These are phyloP conservation scores for Chrysodeixis includens DNA, from an alignment of 2,888 invertebrate species.

Conservation along the genomic window DNA sequence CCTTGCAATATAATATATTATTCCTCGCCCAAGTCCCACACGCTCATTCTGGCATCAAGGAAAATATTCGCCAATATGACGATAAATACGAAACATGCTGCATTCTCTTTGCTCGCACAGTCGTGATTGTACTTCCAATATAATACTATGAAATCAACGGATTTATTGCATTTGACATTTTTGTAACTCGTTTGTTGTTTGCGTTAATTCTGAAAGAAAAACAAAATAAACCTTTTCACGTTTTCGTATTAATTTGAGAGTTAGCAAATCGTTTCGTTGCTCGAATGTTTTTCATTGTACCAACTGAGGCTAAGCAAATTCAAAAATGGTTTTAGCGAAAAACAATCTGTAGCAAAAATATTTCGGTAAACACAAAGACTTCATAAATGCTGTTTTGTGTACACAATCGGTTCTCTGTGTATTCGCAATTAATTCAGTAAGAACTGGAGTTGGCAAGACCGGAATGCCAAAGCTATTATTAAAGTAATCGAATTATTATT, in stretches of 20 bases:
- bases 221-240: conserved; percentile 6
- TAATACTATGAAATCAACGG: neutral
- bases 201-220: neutral
- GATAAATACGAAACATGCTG: conserved; percentile 38
- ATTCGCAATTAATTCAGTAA: neutral
- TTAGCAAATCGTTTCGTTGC: neutral
- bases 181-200: conserved; percentile 8
- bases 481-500: neutral
- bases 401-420: neutral
- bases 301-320: neutral
- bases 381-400: neutral
- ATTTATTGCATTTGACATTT: conserved; percentile 7
- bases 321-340: conserved; percentile 3
- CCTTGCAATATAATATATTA: conserved; percentile 70
- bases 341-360: conserved; percentile 3
- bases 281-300: conserved; percentile 2
- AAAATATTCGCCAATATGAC: conserved; percentile 52
- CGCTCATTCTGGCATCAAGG: conserved; percentile 44
- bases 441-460: neutral
- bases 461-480: neutral
- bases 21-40: conserved; percentile 51
- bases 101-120: conserved; percentile 17
- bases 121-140: conserved; percentile 14
- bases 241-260: conserved; percentile 13
- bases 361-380: neutral